Conservation (phyloP, 2,113 vertebrate genomes). For the Mugil cephalus region DNA sequence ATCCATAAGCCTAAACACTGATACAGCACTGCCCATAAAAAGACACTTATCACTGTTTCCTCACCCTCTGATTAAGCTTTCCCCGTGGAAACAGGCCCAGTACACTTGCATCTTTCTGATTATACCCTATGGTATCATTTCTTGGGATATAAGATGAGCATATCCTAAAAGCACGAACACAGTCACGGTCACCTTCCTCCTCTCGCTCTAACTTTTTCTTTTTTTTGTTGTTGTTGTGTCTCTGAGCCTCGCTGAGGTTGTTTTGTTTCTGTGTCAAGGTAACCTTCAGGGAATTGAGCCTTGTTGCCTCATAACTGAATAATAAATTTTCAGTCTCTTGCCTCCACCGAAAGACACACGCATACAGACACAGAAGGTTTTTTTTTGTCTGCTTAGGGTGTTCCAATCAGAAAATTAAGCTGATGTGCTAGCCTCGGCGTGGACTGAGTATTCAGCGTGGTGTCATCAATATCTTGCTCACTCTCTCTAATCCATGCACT, state of each 20-base stretch:
- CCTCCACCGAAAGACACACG: conserved; percentile 4
- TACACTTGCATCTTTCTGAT: neutral
- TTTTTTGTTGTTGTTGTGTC: neutral
- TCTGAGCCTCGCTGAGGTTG: conserved; percentile 27
- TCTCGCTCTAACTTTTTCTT: neutral
- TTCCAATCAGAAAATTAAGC: conserved; percentile 57
- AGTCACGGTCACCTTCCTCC: conserved; percentile 32
- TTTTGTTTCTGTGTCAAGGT: conserved; percentile 59
- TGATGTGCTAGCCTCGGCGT: conserved; percentile 12
- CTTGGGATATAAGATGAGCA: neutral
- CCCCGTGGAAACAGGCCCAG: conserved; percentile 24
- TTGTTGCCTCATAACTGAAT: conserved; percentile 42
- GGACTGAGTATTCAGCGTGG: conserved; percentile 13
- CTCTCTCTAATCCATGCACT: conserved; percentile 27
- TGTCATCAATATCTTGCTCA: conserved; percentile 50
- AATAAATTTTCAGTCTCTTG: conserved; percentile 48
- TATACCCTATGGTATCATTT: neutral
- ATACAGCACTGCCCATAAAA: neutral
- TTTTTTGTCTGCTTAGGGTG: conserved; percentile 6
- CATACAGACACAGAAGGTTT: neutral
- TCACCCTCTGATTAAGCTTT: neutral
- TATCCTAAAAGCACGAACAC: conserved; percentile 22
- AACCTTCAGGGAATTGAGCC: conserved; percentile 66
- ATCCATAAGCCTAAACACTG: conserved; percentile 23
- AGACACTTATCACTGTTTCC: conserved; percentile 30